These are phyloP conservation scores for Bombus terrestris DNA, from an alignment of 1,140 invertebrate genomes.

Conservation along the genomic window DNA sequence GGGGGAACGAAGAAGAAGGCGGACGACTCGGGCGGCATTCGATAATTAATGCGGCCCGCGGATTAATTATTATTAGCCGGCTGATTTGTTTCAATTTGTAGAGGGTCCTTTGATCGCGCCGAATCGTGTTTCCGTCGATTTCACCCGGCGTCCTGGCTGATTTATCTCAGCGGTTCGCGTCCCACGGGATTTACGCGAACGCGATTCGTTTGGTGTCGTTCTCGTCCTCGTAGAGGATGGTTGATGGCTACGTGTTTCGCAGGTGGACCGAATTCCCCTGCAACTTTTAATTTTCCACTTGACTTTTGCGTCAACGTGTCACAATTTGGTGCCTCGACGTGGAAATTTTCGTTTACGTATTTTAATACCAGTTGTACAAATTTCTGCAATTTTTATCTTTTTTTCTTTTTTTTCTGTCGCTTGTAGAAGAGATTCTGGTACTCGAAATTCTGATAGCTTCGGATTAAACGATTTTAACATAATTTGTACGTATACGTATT, in stretches of 20 bases:
- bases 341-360: too few species aligned
- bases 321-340: too few species aligned
- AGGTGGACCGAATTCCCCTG: neutral
- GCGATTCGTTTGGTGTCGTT: slow-evolving; percentile 36
- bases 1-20: neutral
- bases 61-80: slow-evolving; percentile 82
- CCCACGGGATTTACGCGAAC: slow-evolving; percentile 51
- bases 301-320: neutral
- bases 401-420: too few species aligned
- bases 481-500: too few species aligned
- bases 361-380: too few species aligned
- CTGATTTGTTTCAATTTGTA: slow-evolving; percentile 82
- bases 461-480: too few species aligned
- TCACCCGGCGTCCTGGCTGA: slow-evolving; percentile 66
- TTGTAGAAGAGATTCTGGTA: too few species aligned
- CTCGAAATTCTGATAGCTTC: too few species aligned
- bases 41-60: slow-evolving; percentile 77
- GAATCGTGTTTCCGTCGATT: slow-evolving; percentile 76
- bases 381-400: too few species aligned
- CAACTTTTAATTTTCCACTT: neutral
- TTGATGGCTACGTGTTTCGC: slow-evolving; percentile 19
- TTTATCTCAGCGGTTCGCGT: slow-evolving; percentile 65
- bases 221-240: neutral
- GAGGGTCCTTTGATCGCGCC: slow-evolving; percentile 77
- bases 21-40: slow-evolving; percentile 19